Evolutionary conservation across 2,888 invertebrate species (phyloP).

Genomic region (Andrena chrysosceles): DNA sequence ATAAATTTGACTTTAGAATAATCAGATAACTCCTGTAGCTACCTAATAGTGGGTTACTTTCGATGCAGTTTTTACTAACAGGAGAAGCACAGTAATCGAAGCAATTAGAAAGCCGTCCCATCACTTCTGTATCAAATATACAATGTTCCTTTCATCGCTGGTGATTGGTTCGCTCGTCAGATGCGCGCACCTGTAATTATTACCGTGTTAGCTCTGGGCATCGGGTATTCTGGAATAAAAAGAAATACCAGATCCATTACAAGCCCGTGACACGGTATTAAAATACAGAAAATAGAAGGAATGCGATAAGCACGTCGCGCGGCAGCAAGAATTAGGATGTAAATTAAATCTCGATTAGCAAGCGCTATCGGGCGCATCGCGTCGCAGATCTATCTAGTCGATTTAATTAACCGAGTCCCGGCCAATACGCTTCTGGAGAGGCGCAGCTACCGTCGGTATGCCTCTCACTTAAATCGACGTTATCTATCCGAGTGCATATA

Average conservation of each 20-base stretch:
- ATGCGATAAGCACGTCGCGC: not conserved
- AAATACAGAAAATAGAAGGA: not conserved
- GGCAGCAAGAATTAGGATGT: constrained; percentile 3
- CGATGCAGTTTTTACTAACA: not conserved
- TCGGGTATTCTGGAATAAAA: no score
- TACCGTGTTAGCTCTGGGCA: no score
- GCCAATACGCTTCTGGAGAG: not conserved
- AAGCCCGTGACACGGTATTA: not conserved
- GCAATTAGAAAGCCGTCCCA: no score
- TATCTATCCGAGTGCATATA: not conserved
- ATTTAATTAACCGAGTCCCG: constrained; percentile 15
- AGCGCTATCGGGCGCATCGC: not conserved
- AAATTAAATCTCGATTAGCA: constrained; percentile 22
- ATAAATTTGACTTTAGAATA: no score
- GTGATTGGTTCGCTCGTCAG: no score
- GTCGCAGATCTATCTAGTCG: constrained; percentile 14
- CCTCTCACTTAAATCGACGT: not conserved
- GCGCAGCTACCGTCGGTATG: not conserved
- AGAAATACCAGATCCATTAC: not conserved
- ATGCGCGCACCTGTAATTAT: no score
- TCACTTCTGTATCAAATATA: no score
- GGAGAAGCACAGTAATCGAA: no score
- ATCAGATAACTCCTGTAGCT: no score
- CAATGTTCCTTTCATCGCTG: no score
- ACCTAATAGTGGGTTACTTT: no score